Conservation (phyloP, 2,888 invertebrate species). For the Busseola fusca region DNA sequence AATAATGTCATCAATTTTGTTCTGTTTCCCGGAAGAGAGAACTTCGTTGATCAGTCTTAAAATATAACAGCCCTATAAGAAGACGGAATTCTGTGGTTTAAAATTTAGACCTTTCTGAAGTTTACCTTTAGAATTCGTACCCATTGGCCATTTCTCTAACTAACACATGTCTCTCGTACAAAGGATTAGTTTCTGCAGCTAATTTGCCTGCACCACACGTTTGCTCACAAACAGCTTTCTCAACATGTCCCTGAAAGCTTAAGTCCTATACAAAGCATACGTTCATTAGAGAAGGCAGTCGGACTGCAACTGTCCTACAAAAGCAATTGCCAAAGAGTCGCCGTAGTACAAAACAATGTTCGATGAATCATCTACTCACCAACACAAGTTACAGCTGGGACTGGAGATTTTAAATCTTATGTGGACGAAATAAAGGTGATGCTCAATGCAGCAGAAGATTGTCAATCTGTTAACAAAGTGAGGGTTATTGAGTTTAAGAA, state of each 20-base stretch:
- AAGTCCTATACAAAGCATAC: constrained; percentile 36
- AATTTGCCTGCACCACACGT: constrained; percentile 41
- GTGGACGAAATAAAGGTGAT: background rate
- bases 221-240: constrained; percentile 41
- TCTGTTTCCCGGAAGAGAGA: constrained; percentile 26
- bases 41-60: constrained; percentile 2
- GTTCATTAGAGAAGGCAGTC: constrained; percentile 58
- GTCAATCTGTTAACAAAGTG: constrained; percentile 40
- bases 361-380: constrained; percentile 72
- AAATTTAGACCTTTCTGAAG: background rate
- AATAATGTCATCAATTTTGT: constrained; percentile 34
- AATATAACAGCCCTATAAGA: constrained; percentile 11
- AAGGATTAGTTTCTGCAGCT: constrained; percentile 25
- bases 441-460: constrained; percentile 10
- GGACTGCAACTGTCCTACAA: constrained; percentile 58
- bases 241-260: constrained; percentile 54
- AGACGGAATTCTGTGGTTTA: background rate
- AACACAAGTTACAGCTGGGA: background rate
- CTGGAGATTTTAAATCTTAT: constrained; percentile 24
- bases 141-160: constrained; percentile 4
- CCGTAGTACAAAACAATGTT: constrained; percentile 68
- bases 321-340: constrained; percentile 58
- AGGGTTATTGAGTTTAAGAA: constrained; percentile 58
- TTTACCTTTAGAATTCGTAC: background rate
- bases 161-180: background rate